These are phyloP conservation scores for Plutella xylostella DNA, from an alignment of 2,888 invertebrate species.

Conservation along the genomic window DNA sequence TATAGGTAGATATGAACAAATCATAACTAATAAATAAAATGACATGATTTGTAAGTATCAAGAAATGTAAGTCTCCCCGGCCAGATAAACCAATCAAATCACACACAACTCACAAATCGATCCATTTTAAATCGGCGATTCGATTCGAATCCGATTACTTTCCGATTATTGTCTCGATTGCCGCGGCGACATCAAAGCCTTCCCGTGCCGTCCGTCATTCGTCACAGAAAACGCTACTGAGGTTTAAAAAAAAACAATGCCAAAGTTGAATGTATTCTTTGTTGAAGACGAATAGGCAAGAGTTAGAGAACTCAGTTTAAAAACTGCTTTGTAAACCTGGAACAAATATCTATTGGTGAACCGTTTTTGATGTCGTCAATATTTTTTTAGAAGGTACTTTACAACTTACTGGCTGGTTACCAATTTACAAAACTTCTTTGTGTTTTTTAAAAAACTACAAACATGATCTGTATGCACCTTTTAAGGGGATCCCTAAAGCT, in stretches of 20 bases:
- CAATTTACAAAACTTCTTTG: too few species aligned
- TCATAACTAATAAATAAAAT: too few species aligned
- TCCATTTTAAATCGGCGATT: conserved; percentile 36
- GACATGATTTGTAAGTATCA: conserved; percentile 15
- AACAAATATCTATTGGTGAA: too few species aligned
- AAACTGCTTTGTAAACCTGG: not conserved
- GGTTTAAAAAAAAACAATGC: conserved; percentile 24
- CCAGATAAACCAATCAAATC: conserved; percentile 21
- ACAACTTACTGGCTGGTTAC: too few species aligned
- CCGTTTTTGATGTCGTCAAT: too few species aligned
- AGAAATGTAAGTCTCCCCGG: conserved; percentile 11
- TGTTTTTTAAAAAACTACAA: too few species aligned
- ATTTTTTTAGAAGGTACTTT: too few species aligned
- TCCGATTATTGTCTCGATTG: conserved; percentile 35
- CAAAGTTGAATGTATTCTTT: conserved; percentile 7
- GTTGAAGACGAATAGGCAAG: conserved; percentile 7
- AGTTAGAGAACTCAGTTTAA: conserved; percentile 14
- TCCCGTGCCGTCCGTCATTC: conserved; percentile 26
- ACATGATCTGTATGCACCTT: too few species aligned
- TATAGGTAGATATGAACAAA: too few species aligned
- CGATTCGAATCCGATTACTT: conserved; percentile 47
- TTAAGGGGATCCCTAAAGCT: too few species aligned
- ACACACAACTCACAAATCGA: conserved; percentile 47
- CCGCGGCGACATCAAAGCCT: conserved; percentile 39
- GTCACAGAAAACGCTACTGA: conserved; percentile 43